Conservation (phyloP, 2,113 vertebrate genomes). For the Melanerpes formicivorus region DNA sequence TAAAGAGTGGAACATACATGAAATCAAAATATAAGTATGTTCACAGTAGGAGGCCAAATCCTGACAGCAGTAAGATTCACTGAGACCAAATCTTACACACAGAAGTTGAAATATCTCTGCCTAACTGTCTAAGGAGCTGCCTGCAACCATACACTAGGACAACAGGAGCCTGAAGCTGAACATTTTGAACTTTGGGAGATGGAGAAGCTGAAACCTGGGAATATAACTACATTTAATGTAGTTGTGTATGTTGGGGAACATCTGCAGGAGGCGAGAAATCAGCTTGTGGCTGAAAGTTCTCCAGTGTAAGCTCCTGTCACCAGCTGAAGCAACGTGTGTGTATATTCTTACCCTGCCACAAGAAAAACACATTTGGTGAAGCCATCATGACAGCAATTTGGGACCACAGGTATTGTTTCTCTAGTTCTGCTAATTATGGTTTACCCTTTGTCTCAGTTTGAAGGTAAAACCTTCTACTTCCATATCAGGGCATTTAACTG, state of each 20-base stretch:
- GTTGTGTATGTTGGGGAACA: background rate
- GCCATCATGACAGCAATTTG: background rate
- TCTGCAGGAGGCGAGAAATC: background rate
- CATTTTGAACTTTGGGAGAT: background rate
- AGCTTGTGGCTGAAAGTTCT: background rate
- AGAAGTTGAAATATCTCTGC: background rate
- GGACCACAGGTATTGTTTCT: background rate
- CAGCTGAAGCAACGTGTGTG: background rate
- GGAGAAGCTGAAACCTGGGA: background rate
- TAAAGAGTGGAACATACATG: background rate
- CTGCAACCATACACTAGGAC: background rate
- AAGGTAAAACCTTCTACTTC: background rate
- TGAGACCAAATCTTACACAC: background rate
- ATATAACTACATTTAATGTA: background rate
- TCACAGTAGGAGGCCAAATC: background rate
- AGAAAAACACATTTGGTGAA: background rate
- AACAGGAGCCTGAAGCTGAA: background rate
- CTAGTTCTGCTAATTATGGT: background rate
- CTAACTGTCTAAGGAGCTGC: background rate
- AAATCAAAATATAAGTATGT: fast-evolving
- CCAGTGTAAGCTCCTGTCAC: background rate
- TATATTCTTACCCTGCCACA: background rate
- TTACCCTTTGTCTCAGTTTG: background rate
- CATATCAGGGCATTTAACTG: background rate
- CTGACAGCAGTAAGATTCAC: background rate